Evolutionary conservation across 2,888 invertebrate species (phyloP).

Genomic region (Agonopterix arenella): DNA sequence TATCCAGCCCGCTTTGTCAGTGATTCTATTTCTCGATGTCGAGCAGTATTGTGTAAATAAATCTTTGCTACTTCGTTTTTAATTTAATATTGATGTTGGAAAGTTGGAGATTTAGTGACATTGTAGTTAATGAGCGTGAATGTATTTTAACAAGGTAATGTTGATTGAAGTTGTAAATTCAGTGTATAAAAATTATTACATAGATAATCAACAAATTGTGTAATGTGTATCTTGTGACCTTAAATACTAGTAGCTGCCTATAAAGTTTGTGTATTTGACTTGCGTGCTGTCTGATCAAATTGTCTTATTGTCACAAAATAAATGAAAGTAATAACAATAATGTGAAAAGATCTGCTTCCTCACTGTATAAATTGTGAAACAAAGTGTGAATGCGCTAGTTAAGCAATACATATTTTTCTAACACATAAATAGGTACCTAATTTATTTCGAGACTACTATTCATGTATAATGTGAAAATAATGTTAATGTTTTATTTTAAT

Average conservation of each 20-base stretch:
- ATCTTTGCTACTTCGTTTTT: slow-evolving; percentile 41
- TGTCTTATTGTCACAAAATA: slow-evolving; percentile 56
- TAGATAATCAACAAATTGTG: slow-evolving; percentile 32
- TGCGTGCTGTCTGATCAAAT: slow-evolving; percentile 31
- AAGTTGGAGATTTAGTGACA: slow-evolving; percentile 47
- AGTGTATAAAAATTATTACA: slow-evolving; percentile 40
- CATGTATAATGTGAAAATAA: slow-evolving; percentile 17
- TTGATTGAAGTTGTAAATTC: slow-evolving; percentile 49
- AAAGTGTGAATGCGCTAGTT: slow-evolving; percentile 26
- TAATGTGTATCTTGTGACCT: slow-evolving; percentile 28
- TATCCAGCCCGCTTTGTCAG: slow-evolving; percentile 33
- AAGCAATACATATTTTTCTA: slow-evolving; percentile 21
- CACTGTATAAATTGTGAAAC: slow-evolving; percentile 34
- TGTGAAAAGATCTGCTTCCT: slow-evolving; percentile 46
- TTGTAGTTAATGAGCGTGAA: slow-evolving; percentile 46
- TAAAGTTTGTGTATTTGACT: slow-evolving; percentile 31
- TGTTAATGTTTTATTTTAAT: slow-evolving; percentile 21
- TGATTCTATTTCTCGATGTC: slow-evolving; percentile 44
- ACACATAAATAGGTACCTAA: slow-evolving; percentile 17
- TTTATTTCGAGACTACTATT: slow-evolving; percentile 23
- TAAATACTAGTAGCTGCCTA: slow-evolving; percentile 25
- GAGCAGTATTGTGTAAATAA: slow-evolving; percentile 71
- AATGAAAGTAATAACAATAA: slow-evolving; percentile 6
- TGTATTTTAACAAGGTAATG: slow-evolving; percentile 42
- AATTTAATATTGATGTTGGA: slow-evolving; percentile 45